Base-by-base conservation (phyloP, 2,797 vertebrate species). In the Mionectes olivaceus region DNA sequence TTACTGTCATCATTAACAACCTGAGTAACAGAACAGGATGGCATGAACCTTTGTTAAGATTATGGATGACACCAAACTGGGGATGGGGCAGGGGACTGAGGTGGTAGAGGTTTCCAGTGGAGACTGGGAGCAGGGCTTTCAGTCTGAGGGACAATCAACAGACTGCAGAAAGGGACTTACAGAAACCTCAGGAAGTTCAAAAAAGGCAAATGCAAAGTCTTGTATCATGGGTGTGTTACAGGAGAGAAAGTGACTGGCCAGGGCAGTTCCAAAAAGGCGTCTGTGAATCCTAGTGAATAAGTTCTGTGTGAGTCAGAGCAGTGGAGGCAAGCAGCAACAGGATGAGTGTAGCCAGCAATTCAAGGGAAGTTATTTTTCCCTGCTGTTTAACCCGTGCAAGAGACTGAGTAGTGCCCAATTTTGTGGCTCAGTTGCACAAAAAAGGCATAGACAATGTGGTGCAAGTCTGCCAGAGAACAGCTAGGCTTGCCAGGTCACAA, bases 61-160 rank as follows among this genome's bases (percentile, higher is more conserved):
- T 59, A 44, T 77, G 60, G 10, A 59, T 50, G 24, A 50, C 30
- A 61, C 9, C 8, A 53, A 65, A 65, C 8, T 50, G 15, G 3
- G 4, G 10, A 11, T 12, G 9, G 19, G 13, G 5, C 4, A 1
- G 9, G 10, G 2, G 2, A n/a, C 2, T 57, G 11, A 1, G 1
- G 3, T 11, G 2, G 6, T 64, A 11, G 32, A 83, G 49, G 10
- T 7, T 75, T 23, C 13, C 47, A 65, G 15, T 27, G 61, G 16
- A 60, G 32, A 7, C 12, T 75, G 22, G 18, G 14, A 82, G 7
- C 11, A 55, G 27, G 14, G n/a, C 24, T 92, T 7, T 11, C 17
- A 32, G 39, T 44, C 30, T 76, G 25, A 69, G 14, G 17, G 7
- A 76, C 13, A 9, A 18, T 75, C 24, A 80, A 27, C 3, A 56